Conservation (phyloP, 2,888 invertebrate species). For the Punctoribates punctum region DNA sequence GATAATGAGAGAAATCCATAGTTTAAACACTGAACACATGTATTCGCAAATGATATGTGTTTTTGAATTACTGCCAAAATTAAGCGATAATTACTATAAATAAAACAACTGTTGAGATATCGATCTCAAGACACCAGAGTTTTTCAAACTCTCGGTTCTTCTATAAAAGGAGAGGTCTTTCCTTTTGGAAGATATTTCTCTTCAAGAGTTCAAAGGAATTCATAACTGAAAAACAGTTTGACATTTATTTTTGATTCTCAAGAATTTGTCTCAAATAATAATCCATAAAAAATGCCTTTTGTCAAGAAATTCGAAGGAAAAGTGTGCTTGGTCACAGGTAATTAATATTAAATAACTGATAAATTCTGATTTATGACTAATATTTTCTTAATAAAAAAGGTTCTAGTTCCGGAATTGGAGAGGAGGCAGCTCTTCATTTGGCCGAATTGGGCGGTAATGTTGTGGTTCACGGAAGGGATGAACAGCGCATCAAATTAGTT, state of each 20-base stretch:
- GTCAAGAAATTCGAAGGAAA: conserved; percentile 8
- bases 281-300: neutral
- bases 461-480: conserved; percentile 15
- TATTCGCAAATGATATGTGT: neutral
- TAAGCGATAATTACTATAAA: neutral
- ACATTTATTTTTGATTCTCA: too few relatives aligned
- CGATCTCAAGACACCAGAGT: neutral
- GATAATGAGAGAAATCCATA: neutral
- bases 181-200: too few relatives aligned
- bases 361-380: neutral
- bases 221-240: too few relatives aligned
- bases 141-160: neutral
- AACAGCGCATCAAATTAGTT: neutral
- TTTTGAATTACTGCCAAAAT: neutral
- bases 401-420: conserved; percentile 28
- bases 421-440: neutral
- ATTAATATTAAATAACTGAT: neutral
- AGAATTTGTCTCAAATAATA: too few relatives aligned
- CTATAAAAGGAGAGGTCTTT: neutral
- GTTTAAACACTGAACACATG: neutral
- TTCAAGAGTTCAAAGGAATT: too few relatives aligned
- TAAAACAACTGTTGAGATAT: neutral
- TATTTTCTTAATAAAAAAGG: neutral
- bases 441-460: neutral
- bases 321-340: neutral